Conservation (phyloP, 2,797 vertebrate genomes). For the Eptatretus atami region DNA sequence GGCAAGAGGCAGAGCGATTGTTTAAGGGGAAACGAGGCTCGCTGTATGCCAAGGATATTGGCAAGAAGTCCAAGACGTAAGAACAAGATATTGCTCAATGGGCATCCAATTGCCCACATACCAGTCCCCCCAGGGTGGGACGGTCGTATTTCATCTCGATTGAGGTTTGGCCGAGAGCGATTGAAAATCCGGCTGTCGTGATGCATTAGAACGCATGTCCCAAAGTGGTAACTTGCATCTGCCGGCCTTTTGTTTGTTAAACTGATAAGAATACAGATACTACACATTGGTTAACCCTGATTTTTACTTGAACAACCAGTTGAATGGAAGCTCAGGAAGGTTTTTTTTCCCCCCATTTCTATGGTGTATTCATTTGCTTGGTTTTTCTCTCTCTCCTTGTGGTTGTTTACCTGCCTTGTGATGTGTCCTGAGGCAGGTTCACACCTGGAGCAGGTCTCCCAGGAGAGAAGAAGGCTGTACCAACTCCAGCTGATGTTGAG, state of each 20-base stretch:
- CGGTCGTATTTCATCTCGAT: too few relatives aligned
- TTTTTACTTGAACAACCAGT: slow-evolving; percentile 18
- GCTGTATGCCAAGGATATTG: slow-evolving; percentile 98
- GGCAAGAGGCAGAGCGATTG: slow-evolving; percentile 98
- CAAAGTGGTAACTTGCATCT: too few relatives aligned
- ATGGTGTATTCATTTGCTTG: too few relatives aligned
- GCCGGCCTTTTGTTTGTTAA: too few relatives aligned
- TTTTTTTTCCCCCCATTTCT: not conserved
- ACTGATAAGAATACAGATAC: slow-evolving; percentile 43
- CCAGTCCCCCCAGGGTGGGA: too few relatives aligned
- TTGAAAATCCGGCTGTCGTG: too few relatives aligned
- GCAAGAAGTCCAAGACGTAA: slow-evolving; percentile 96
- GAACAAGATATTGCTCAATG: slow-evolving; percentile 18
- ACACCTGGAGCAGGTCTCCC: slow-evolving; percentile 46
- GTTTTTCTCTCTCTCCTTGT: not conserved
- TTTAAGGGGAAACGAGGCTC: slow-evolving; percentile 98
- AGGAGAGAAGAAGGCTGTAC: slow-evolving; percentile 42
- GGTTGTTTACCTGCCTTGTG: not conserved
- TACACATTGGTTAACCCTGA: slow-evolving; percentile 30
- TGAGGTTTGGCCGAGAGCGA: too few relatives aligned
- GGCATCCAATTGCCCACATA: too few relatives aligned
- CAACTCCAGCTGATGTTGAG: slow-evolving; percentile 55
- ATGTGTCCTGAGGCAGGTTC: slow-evolving; percentile 17
- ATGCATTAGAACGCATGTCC: too few relatives aligned
- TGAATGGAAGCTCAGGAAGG: slow-evolving; percentile 15